Base-by-base conservation (phyloP, 2,113 vertebrate species). In the Platichthys stellatus region DNA sequence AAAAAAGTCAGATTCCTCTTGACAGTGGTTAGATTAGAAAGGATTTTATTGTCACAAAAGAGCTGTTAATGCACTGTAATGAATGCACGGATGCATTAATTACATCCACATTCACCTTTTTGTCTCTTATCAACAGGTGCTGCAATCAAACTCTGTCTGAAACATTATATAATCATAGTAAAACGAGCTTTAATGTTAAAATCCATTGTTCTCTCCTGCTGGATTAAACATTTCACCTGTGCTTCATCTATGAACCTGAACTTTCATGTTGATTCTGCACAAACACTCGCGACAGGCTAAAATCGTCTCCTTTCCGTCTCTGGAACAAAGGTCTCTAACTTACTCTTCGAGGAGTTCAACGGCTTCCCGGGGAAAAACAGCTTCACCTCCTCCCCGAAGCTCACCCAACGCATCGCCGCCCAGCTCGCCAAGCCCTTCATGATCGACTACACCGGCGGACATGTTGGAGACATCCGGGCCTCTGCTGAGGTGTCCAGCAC, bases 261-360 rank as follows among this genome's bases (percentile, higher is more conserved):
- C 6, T 31, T 31, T 7, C 31, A 1, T 31, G 31, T 31, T 31
- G 31, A 31, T 31, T 31, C 31, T 31, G 31, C 31, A 7, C 31
- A 31, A 31, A 7, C 31, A 31, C 31, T 31, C 31, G 2, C 11
- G 11, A 40, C 14, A 47, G 45, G 49, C 49, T 18, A 15, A 53
- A 53, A n/a, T n/a, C 15, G 17, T 21, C 49, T 53, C 6, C 7
- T 71, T 31, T 35, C 24, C 2, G 40, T 68, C 40, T 64, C 3
- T 57, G 53, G 0, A 70, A 82, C 26, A 18, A 71, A 95, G 94
- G 78, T 94, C 63, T 90, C 90, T 21, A 82, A 92, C 49, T 57
- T 94, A 54, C 49, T n/a, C 56, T 90, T 94, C 13, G 85, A 91
- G 70, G 93, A 95, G 59, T 93, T 93, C 69, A 94, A 95, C 21